Conservation (phyloP, 2,797 vertebrate genomes). For the Gallinago stenura region DNA sequence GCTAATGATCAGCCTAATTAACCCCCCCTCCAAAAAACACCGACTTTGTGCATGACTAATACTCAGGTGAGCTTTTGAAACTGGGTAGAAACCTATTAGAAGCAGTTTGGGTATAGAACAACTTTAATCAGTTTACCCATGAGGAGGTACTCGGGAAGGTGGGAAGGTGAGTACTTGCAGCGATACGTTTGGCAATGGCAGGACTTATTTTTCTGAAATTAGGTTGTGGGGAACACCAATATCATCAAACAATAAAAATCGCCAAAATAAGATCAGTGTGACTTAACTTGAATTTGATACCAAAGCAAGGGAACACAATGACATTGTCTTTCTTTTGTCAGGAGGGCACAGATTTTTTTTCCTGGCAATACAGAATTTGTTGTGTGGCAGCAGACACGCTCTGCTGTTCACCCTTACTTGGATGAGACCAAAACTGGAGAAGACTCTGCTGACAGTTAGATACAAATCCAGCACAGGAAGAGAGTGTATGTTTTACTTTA, state of each 20-base stretch:
- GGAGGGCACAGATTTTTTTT: neutral
- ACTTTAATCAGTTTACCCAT: conserved; percentile 26
- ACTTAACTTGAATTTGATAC: neutral
- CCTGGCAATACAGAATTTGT: neutral
- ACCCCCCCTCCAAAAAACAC: conserved; percentile 7
- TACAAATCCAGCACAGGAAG: neutral
- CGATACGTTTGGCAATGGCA: conserved; percentile 48
- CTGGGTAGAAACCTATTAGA: conserved; percentile 44
- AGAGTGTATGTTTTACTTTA: neutral
- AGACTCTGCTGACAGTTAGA: neutral
- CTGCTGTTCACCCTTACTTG: neutral
- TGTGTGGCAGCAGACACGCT: neutral
- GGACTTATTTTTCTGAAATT: neutral
- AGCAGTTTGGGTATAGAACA: conserved; percentile 34
- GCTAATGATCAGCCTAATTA: conserved; percentile 74
- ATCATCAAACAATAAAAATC: neutral
- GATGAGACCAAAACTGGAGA: neutral
- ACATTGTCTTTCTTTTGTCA: neutral
- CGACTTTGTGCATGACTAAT: conserved; percentile 42
- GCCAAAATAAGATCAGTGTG: neutral
- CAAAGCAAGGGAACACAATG: neutral
- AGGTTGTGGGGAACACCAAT: neutral
- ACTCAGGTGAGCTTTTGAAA: conserved; percentile 54
- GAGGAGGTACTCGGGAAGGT: neutral
- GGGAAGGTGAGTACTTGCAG: conserved; percentile 3